Evolutionary conservation across 2,797 vertebrate genomes (phyloP), one percentile per base, ranked within the genome.

Genomic region (Chelon labrosus): DNA sequence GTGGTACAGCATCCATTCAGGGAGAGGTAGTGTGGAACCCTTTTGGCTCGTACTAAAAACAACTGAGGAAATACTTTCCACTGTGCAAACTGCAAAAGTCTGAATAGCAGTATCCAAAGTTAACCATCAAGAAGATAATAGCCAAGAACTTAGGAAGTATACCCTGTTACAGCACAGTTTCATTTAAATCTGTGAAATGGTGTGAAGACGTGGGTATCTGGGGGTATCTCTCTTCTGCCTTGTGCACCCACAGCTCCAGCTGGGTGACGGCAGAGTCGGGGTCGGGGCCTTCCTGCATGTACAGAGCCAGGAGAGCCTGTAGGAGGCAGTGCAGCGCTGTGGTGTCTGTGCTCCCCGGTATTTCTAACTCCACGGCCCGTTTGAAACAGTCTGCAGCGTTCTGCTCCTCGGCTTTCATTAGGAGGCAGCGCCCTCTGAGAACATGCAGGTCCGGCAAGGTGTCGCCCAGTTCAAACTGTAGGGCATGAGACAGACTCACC

Each of bases 291-390:
- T 79, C 92, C 78, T 95, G 95, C 73, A 87, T 81, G 87, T 95
- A 97, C 70, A 96, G 88, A 27, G 79, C 82, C 73, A 97, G 92
- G 50, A 97, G 93, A 5, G 92, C 92, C 88, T 96, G 93, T 0
- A 98, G 93, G 85, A 97, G 93, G 89, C 93, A 96, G 75, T 93
- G 94, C 80, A 97, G 94, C 37, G 95, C 92, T 39, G 93, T 85
- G 1, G 95, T 90, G 82, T 94, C 92, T 0, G 46, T 74, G 61
- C 87, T 93, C 1, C 94, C 93, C 0, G 87, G 91, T 0, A 86
- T 78, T 47, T 96, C 94, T 75, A 96, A 84, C 50, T 94, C 91
- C 55, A 96, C 63, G 0, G 93, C 94, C n/a, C 57, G 68, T 78
- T 93, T 96, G 86, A 96, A 97, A 84, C 96, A 95, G 67, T 95